phyloP scores from a whole-genome alignment of 2,888 invertebrate genomes.

The Gryllus longicercus region DNA sequence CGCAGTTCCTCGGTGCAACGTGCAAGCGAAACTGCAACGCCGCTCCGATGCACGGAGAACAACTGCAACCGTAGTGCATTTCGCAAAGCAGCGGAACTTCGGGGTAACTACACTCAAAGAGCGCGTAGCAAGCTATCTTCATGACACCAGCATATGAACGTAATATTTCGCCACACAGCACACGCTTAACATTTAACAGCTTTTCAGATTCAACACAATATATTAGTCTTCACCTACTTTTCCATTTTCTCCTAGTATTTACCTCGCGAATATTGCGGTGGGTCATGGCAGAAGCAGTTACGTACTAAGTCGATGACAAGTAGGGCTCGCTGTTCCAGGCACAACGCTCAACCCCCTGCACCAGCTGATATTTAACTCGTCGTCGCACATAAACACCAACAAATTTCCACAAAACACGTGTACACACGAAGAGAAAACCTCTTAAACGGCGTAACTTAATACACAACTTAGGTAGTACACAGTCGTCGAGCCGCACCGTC shows the following conservation, averaged over 20 bases:
- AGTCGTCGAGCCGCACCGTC: neutral
- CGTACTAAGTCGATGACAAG: slow-evolving; percentile 36
- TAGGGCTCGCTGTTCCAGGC: slow-evolving; percentile 36
- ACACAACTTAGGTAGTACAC: neutral
- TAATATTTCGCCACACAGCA: neutral
- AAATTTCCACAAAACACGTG: slow-evolving; percentile 29
- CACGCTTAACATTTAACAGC: neutral
- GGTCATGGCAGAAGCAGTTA: slow-evolving; percentile 37
- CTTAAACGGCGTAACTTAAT: neutral
- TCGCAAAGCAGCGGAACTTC: slow-evolving; percentile 24
- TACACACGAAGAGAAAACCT: slow-evolving; percentile 4
- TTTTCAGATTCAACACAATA: neutral
- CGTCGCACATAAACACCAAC: slow-evolving; percentile 30
- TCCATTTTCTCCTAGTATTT: slow-evolving; percentile 35
- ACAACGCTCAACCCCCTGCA: slow-evolving; percentile 33
- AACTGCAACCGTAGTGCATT: slow-evolving; percentile 23
- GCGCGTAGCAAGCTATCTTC: neutral
- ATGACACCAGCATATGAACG: neutral
- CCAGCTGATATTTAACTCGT: slow-evolving; percentile 36
- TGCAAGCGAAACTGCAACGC: slow-evolving; percentile 4
- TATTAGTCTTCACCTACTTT: slow-evolving; percentile 34
- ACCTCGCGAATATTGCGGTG: slow-evolving; percentile 37
- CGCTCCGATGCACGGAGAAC: neutral
- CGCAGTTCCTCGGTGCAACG: neutral
- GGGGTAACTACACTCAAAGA: neutral